A percentile compares a stretch with the other conserved stretches of the same genome.
phyloP scores from a whole-genome alignment of 1,140 invertebrate species.

The Macrocentrus cingulum region DNA sequence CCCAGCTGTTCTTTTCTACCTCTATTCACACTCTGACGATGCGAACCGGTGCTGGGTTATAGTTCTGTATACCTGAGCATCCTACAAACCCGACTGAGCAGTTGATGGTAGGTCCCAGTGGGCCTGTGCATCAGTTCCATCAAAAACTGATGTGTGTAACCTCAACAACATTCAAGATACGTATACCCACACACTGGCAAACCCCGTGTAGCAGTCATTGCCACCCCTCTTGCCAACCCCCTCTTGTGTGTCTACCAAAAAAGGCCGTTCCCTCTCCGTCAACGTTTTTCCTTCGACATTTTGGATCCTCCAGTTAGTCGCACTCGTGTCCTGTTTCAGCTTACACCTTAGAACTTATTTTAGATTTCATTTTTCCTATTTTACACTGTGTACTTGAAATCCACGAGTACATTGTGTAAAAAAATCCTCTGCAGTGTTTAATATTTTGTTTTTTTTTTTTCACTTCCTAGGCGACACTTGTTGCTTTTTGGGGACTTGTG shows the following conservation, averaged over 20 bases:
- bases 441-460: too few species aligned
- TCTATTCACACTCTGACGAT: slow-evolving; percentile 14
- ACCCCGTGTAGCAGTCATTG: slow-evolving; percentile 45
- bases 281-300: slow-evolving; percentile 38
- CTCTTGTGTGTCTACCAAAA: slow-evolving; percentile 31
- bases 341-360: slow-evolving; percentile 24
- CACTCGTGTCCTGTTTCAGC: slow-evolving; percentile 40
- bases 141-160: slow-evolving; percentile 10
- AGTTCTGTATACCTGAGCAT: slow-evolving; percentile 21
- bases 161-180: too few species aligned
- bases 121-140: too few species aligned
- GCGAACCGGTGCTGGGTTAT: slow-evolving; percentile 17
- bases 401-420: not conserved
- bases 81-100: slow-evolving; percentile 13
- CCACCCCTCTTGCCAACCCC: slow-evolving; percentile 43
- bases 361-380: not conserved
- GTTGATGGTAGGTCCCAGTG: not conserved
- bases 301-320: slow-evolving; percentile 49
- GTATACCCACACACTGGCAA: not conserved
- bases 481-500: too few species aligned
- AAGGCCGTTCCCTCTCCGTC: slow-evolving; percentile 37
- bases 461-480: too few species aligned
- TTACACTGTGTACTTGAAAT: not conserved
- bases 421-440: not conserved
- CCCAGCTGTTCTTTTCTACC: slow-evolving; percentile 27